Percentiles rank a stretch among this genome's conserved stretches.
Evolutionary conservation across 2,888 invertebrate genomes (phyloP).

Genomic region (Brachyptera risi): DNA sequence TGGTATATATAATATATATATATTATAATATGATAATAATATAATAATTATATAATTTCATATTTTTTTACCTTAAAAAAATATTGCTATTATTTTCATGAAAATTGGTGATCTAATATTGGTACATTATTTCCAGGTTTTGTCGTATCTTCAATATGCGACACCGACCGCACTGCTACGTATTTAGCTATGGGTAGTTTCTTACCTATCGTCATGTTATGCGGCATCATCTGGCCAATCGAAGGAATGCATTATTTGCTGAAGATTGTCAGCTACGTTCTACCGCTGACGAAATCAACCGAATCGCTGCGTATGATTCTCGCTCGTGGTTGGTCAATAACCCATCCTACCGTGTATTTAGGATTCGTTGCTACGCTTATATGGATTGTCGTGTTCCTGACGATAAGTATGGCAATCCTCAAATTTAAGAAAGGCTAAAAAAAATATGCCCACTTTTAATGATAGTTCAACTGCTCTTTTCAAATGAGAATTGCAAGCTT

Average conservation of each 20-base stretch:
- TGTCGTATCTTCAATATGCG: conserved; percentile 74
- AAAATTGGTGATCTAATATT: too few species aligned
- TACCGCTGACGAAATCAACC: conserved; percentile 85
- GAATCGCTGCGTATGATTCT: conserved; percentile 82
- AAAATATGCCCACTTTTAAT: too few species aligned
- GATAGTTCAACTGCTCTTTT: too few species aligned
- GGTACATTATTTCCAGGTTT: conserved; percentile 58
- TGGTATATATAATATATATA: too few species aligned
- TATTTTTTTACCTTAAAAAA: too few species aligned
- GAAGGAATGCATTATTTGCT: conserved; percentile 83
- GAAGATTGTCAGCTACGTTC: conserved; percentile 64
- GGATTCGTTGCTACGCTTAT: conserved; percentile 74
- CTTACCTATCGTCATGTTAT: conserved; percentile 78
- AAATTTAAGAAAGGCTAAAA: conserved; percentile 81
- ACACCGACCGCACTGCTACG: conserved; percentile 79
- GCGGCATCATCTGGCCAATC: conserved; percentile 90
- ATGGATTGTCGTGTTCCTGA: conserved; percentile 77
- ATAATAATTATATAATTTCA: too few species aligned
- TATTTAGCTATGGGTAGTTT: conserved; percentile 83
- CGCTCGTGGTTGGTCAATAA: conserved; percentile 76
- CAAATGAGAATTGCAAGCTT: too few species aligned
- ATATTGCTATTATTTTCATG: too few species aligned
- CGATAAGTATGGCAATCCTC: conserved; percentile 66
- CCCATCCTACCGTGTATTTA: conserved; percentile 66
- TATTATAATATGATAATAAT: too few species aligned